A percentile compares a stretch with the other conserved stretches of the same genome.
Conservation (phyloP, 2,888 invertebrate genomes). For the Acanthoscelides obtectus region DNA sequence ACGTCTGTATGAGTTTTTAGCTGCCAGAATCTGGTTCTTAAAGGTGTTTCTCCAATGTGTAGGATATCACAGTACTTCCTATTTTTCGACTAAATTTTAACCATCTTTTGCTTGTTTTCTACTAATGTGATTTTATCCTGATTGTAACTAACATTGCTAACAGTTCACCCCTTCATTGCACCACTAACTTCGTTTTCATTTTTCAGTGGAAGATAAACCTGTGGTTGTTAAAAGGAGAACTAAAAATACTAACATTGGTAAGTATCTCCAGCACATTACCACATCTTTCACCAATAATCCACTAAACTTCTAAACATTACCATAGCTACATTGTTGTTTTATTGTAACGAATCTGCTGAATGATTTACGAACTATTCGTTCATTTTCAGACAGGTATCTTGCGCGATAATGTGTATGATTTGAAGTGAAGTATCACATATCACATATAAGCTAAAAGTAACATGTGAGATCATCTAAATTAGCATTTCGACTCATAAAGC, state of each 20-base stretch:
- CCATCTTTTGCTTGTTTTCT: background rate
- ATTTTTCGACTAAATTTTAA: background rate
- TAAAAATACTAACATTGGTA: conserved; percentile 47
- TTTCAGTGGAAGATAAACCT: conserved; percentile 39
- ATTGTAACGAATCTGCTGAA: background rate
- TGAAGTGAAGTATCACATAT: too few relatives aligned
- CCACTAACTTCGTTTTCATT: conserved; percentile 3
- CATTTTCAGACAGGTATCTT: too few relatives aligned
- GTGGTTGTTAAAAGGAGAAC: conserved; percentile 44
- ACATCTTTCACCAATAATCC: background rate
- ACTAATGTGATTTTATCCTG: background rate
- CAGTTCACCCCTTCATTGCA: background rate
- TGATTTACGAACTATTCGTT: too few relatives aligned
- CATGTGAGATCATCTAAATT: too few relatives aligned
- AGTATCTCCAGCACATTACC: conserved; percentile 25
- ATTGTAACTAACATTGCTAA: background rate
- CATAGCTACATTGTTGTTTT: too few relatives aligned
- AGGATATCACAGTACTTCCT: background rate
- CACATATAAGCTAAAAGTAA: too few relatives aligned
- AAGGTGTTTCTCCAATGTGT: background rate
- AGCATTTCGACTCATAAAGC: too few relatives aligned
- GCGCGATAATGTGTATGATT: too few relatives aligned
- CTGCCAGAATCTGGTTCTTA: background rate
- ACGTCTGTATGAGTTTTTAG: background rate
- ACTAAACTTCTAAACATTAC: background rate